phyloP scores from a whole-genome alignment of 2,888 invertebrate genomes.

The Polietes domitor region DNA sequence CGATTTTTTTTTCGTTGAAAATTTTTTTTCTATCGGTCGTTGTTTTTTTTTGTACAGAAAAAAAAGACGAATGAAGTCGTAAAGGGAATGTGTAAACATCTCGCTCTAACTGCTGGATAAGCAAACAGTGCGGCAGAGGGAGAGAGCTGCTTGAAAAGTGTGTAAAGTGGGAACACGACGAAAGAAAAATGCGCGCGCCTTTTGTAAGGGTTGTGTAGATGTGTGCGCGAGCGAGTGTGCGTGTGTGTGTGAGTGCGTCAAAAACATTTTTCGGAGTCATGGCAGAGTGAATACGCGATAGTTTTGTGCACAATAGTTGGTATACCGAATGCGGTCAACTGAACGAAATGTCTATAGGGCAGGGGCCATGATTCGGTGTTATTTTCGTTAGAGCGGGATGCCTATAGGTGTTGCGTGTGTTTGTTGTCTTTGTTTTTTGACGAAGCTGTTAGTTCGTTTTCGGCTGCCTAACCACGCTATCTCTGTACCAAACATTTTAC shows the following conservation, averaged over 20 bases:
- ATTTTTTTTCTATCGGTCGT: slow-evolving; percentile 69
- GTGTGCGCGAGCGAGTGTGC: background rate
- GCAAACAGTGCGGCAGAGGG: slow-evolving; percentile 21
- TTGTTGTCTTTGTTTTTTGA: slow-evolving; percentile 57
- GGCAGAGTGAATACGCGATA: slow-evolving; percentile 37
- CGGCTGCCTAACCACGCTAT: slow-evolving; percentile 84
- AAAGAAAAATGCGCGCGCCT: slow-evolving; percentile 63
- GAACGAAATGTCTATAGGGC: background rate
- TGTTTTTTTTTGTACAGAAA: slow-evolving; percentile 49
- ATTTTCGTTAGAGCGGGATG: slow-evolving; percentile 44
- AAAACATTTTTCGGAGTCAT: slow-evolving; percentile 61
- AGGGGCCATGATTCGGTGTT: slow-evolving; percentile 41
- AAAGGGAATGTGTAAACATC: slow-evolving; percentile 38
- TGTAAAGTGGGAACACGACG: slow-evolving; percentile 46
- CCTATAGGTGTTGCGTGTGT: slow-evolving; percentile 4
- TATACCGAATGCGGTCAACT: background rate
- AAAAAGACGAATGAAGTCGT: slow-evolving; percentile 63
- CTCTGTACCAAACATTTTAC: slow-evolving; percentile 70
- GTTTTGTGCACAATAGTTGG: background rate
- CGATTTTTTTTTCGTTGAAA: slow-evolving; percentile 77
- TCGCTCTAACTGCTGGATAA: slow-evolving; percentile 55
- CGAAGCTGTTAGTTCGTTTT: slow-evolving; percentile 69
- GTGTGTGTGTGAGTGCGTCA: slow-evolving; percentile 40
- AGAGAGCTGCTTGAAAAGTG: background rate
- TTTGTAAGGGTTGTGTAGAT: background rate